A percentile compares a stretch with the other conserved stretches of the same genome.
phyloP scores from a whole-genome alignment of 1,140 invertebrate species.

The Leptonema lineaticorne region DNA sequence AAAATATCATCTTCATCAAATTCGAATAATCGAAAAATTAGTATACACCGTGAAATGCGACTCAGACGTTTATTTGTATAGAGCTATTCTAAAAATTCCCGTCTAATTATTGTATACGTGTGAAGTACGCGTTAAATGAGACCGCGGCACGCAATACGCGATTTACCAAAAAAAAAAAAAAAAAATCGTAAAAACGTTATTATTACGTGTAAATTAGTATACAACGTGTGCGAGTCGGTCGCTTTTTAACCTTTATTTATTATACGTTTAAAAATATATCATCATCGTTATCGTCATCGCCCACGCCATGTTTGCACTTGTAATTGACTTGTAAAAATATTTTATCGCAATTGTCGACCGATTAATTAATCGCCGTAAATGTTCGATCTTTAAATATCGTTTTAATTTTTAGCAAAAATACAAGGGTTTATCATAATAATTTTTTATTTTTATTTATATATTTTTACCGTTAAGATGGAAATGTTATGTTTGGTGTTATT shows the following conservation, averaged over 20 bases:
- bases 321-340: too few species aligned
- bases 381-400: too few species aligned
- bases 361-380: too few species aligned
- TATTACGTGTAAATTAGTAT: conserved; percentile 4
- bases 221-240: neutral
- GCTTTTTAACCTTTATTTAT: conserved; percentile 8
- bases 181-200: neutral
- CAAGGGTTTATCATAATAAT: too few species aligned
- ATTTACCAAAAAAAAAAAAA: conserved; percentile 3
- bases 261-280: neutral
- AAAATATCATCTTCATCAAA: too few species aligned
- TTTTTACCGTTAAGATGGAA: too few species aligned
- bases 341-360: too few species aligned
- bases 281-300: neutral
- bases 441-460: too few species aligned
- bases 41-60: too few species aligned
- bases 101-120: conserved; percentile 1
- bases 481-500: too few species aligned
- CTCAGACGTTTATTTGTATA: neutral
- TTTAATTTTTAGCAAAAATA: too few species aligned
- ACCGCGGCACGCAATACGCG: neutral
- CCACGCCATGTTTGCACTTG: neutral
- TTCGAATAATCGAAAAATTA: too few species aligned
- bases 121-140: neutral
- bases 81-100: neutral